Conservation (phyloP, 2,888 invertebrate genomes). For the Labia minor region DNA sequence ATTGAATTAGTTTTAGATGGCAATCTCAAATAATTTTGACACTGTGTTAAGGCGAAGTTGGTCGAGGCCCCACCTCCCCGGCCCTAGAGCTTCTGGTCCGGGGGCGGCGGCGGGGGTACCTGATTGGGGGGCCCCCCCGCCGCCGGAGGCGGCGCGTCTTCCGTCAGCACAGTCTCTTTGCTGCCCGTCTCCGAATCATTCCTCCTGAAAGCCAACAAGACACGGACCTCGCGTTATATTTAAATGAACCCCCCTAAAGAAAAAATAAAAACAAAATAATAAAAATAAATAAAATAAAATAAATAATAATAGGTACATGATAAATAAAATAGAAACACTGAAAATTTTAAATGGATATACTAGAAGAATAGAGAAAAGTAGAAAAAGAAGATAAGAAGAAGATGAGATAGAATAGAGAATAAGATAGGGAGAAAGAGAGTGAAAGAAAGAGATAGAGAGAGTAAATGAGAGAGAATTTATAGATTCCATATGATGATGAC, state of each 20-base stretch:
- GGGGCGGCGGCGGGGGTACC: neutral
- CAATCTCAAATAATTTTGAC: neutral
- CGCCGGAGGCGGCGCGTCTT: neutral
- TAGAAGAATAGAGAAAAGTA: too few relatives aligned
- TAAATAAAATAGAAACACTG: too few relatives aligned
- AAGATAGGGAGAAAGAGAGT: too few relatives aligned
- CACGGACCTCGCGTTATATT: slow-evolving; percentile 5
- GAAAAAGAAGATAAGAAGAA: too few relatives aligned
- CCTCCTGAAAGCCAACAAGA: slow-evolving; percentile 13
- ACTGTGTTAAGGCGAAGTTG: neutral
- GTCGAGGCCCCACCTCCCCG: neutral
- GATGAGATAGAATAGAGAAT: too few relatives aligned
- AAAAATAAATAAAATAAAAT: neutral
- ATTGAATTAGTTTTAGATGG: neutral
- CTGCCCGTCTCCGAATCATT: slow-evolving; percentile 13
- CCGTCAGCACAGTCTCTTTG: neutral
- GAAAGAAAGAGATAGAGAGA: neutral
- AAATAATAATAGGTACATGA: neutral
- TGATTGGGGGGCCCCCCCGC: neutral
- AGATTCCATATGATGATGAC: neutral
- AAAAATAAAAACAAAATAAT: neutral
- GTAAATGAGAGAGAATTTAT: neutral
- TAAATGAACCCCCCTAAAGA: slow-evolving; percentile 6
- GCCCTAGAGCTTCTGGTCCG: slow-evolving; percentile 3
- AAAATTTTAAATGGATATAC: too few relatives aligned